These are phyloP conservation scores for Lacerta viridis DNA, from an alignment of 2,797 vertebrate genomes.

Conservation along the genomic window DNA sequence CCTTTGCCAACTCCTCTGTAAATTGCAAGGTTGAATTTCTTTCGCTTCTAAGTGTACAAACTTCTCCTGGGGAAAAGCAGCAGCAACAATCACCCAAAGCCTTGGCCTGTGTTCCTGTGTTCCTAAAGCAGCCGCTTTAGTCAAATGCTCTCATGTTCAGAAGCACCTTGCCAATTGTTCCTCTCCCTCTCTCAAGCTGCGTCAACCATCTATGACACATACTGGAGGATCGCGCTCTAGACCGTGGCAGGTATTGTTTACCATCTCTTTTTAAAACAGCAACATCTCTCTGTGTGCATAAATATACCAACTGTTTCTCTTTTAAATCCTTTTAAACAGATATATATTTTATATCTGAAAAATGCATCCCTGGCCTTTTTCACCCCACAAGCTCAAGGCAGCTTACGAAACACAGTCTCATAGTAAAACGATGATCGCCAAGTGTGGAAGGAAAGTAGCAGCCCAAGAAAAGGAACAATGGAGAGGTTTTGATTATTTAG, in stretches of 20 bases:
- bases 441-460: not conserved
- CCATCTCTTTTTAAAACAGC: not conserved
- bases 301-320: no score
- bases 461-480: not conserved
- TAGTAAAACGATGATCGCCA: no score
- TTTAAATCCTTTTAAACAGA: no score
- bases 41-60: conserved; percentile 4
- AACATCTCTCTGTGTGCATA: not conserved
- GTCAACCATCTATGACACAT: not conserved
- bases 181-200: not conserved
- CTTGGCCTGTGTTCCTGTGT: not conserved
- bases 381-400: no score
- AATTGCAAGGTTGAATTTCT: not conserved
- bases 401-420: no score
- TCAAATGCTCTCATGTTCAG: conserved; percentile 3
- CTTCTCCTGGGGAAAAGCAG: not conserved
- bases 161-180: conserved; percentile 18
- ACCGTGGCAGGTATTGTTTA: not conserved
- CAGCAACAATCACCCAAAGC: not conserved
- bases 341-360: no score
- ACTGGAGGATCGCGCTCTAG: not conserved
- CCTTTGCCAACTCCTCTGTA: conserved; percentile 4
- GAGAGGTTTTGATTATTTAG: no score
- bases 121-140: not conserved
- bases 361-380: no score